These are phyloP conservation scores for Hoplodrina ambigua DNA, from an alignment of 2,888 invertebrate species.

Conservation along the genomic window DNA sequence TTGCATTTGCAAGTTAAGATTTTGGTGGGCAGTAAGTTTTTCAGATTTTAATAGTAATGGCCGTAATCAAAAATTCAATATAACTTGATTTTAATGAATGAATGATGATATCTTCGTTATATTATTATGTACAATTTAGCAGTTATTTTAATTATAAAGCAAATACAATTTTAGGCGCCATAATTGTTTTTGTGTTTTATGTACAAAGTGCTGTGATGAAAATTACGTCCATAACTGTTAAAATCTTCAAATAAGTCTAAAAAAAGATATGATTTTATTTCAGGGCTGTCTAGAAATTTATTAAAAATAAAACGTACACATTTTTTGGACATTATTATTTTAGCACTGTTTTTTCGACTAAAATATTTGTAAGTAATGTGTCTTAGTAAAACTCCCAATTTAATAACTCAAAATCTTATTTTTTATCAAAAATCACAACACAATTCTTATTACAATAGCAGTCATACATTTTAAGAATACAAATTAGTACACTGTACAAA, in stretches of 20 bases:
- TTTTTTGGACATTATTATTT: neutral
- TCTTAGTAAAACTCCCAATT: neutral
- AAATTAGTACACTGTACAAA: slow-evolving; percentile 10
- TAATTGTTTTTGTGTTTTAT: slow-evolving; percentile 12
- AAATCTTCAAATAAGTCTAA: slow-evolving; percentile 52
- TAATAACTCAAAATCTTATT: slow-evolving; percentile 21
- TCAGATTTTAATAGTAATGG: slow-evolving; percentile 47
- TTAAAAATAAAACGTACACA: neutral
- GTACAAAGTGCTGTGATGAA: slow-evolving; percentile 13
- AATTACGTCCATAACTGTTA: slow-evolving; percentile 53
- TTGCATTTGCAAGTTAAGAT: slow-evolving; percentile 60
- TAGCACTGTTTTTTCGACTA: neutral
- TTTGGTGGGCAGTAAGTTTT: slow-evolving; percentile 68
- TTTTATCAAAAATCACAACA: slow-evolving; percentile 53
- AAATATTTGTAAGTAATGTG: slow-evolving; percentile 24
- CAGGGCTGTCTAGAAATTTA: slow-evolving; percentile 60
- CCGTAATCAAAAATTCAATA: slow-evolving; percentile 18
- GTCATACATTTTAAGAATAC: slow-evolving; percentile 36
- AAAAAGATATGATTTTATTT: slow-evolving; percentile 54
- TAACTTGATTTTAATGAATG: slow-evolving; percentile 2
- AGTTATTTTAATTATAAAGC: slow-evolving; percentile 1
- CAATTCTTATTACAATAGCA: slow-evolving; percentile 41
- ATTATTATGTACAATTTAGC: slow-evolving; percentile 19
- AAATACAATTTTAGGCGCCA: slow-evolving; percentile 13
- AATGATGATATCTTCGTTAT: slow-evolving; percentile 5